A percentile compares a stretch with the other conserved stretches of the same genome.
Evolutionary conservation across 2,888 invertebrate genomes (phyloP).

Genomic region (Thalpophila matura): DNA sequence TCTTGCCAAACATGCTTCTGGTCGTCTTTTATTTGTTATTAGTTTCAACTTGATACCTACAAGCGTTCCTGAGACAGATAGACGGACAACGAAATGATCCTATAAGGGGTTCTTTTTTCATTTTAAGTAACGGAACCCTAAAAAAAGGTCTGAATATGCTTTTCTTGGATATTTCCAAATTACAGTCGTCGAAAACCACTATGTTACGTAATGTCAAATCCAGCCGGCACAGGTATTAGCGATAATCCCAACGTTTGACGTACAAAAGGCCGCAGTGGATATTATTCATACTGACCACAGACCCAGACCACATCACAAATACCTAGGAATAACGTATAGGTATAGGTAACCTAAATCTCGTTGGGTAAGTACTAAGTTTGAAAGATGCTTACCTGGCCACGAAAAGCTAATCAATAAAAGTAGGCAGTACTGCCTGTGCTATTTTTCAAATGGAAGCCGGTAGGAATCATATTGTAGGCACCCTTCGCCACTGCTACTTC

Average conservation of each 20-base stretch:
- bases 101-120: no score
- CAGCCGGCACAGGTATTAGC: background rate
- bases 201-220: background rate
- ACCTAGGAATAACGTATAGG: conserved; percentile 1
- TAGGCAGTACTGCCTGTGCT: no score
- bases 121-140: no score
- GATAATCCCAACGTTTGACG: conserved; percentile 18
- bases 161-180: background rate
- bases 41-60: no score
- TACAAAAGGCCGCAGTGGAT: background rate
- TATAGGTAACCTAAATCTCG: conserved; percentile 20
- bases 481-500: no score
- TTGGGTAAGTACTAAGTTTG: background rate
- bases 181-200: conserved; percentile 3
- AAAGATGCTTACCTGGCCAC: background rate
- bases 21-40: no score
- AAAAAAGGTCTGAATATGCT: background rate
- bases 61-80: no score
- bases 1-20: no score
- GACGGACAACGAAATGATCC: no score
- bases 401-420: no score
- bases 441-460: no score
- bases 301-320: conserved; percentile 26
- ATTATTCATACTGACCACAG: conserved; percentile 35
- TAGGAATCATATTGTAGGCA: no score